Evolutionary conservation across 2,113 vertebrate genomes (phyloP), one percentile per base, ranked within the genome.

Genomic region (Otolemur garnettii): DNA sequence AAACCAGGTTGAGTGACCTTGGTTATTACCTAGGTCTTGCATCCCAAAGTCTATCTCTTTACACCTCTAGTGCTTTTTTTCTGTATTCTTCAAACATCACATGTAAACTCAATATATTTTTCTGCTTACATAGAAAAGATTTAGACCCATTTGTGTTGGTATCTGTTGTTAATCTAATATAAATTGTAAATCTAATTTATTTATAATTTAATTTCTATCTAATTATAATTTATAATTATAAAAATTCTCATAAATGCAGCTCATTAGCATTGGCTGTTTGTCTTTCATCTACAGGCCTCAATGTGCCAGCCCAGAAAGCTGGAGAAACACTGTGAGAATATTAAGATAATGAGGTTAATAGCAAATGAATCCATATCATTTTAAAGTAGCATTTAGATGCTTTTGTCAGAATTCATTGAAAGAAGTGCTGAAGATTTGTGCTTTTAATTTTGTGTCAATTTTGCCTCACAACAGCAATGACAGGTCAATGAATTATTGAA

Each of bases 321-420:
- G 45, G 45, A 50, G 45, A 50, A 50, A 45, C 72, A 42, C 15
- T 77, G 33, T 77, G 75, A 81, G 82, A 81, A 77, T 13, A 90
- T 22, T 2, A 59, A 35, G 6, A 30, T 66, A 2, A 66, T 68
- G 45, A 68, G 18, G n/a, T 90, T 89, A 59, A 28, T 68, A n/a
- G 45, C 45, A 50, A 50, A 50, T 59, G 35, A 96, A 12, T n/a
- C 11, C 22, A 90, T 33, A 26, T 6, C 21, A 5, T 81, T 87
- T 87, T 55, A 87, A 91, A 83, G 24, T 69, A 91, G 62, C 9
- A 77, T 30, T 18, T 62, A 78, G 4, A 87, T 57, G 55, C 1
- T 57, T 77, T 88, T 96, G 42, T 83, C 77, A 94, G n/a, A 64
- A 91, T 90, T 72, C 13, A 85, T 4, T 94, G 45, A 83, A 87